Evolutionary conservation across 2,797 vertebrate species (phyloP).

Genomic region (Emys orbicularis): DNA sequence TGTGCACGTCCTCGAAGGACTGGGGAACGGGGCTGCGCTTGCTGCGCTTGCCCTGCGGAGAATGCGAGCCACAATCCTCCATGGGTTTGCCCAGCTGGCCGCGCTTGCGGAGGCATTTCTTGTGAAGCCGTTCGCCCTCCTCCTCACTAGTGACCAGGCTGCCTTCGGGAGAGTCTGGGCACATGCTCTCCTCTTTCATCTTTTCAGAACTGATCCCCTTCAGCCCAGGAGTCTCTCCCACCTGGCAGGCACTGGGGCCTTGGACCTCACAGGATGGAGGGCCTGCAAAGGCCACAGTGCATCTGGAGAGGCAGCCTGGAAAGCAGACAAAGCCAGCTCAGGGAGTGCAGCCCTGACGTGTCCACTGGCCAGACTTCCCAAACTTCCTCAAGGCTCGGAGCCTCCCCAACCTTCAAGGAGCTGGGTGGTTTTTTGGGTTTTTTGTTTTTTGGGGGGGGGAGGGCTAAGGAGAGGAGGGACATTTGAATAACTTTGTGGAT

Average conservation of each 20-base stretch:
- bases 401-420: conserved; percentile 57
- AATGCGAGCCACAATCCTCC: conserved; percentile 73
- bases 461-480: conserved; percentile 72
- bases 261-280: not conserved
- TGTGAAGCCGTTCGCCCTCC: conserved; percentile 79
- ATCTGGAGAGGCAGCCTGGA: not conserved
- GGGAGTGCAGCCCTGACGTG: not conserved
- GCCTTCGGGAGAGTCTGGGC: conserved; percentile 85
- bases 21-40: conserved; percentile 83
- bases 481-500: conserved; percentile 52
- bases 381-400: conserved; percentile 53
- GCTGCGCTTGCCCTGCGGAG: conserved; percentile 85
- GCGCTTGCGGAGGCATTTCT: conserved; percentile 85
- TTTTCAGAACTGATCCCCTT: not conserved
- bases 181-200: conserved; percentile 89
- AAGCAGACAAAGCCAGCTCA: not conserved
- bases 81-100: conserved; percentile 77
- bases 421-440: conserved; percentile 63
- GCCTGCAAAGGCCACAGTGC: not conserved
- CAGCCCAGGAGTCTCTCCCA: not conserved
- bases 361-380: conserved; percentile 17
- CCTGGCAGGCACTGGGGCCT: not conserved
- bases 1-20: conserved; percentile 87
- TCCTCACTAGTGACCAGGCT: conserved; percentile 84
- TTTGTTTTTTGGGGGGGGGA: conserved; percentile 31